A percentile compares a stretch with the other conserved stretches of the same genome.
These are phyloP conservation scores for Hephaestus fuliginosus DNA, from an alignment of 2,797 vertebrate genomes.

Conservation along the genomic window DNA sequence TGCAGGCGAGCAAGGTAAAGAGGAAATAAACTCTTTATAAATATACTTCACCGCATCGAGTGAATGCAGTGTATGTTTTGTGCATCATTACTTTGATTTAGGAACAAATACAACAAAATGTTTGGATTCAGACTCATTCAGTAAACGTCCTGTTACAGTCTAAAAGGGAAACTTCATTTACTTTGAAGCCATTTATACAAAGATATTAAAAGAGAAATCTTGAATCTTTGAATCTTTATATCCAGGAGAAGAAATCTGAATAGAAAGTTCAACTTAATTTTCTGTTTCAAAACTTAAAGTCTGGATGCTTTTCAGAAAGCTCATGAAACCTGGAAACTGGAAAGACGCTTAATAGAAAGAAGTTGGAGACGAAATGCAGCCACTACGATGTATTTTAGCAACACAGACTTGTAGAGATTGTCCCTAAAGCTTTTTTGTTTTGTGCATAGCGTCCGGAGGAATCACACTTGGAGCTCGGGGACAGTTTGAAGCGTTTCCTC, in stretches of 20 bases:
- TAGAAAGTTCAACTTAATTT: not conserved
- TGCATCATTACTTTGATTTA: not conserved
- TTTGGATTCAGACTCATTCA: no score
- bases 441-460: not conserved
- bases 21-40: not conserved
- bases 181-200: not conserved
- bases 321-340: not conserved
- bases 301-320: not conserved
- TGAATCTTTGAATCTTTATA: not conserved
- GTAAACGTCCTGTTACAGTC: no score
- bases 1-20: not conserved
- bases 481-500: not conserved
- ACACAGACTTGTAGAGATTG: not conserved
- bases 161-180: not conserved
- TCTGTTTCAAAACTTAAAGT: not conserved
- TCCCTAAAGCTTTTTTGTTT: not conserved
- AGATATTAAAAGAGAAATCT: not conserved
- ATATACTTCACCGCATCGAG: not conserved
- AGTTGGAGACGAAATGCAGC: not conserved
- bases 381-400: not conserved
- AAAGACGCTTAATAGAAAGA: not conserved
- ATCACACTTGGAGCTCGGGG: slow-evolving; percentile 20
- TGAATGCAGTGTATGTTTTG: not conserved
- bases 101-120: no score
- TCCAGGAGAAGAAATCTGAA: not conserved